A percentile compares a stretch with the other conserved stretches of the same genome.
Evolutionary conservation across 2,113 vertebrate species (phyloP).

Genomic region (Halichoeres trimaculatus): DNA sequence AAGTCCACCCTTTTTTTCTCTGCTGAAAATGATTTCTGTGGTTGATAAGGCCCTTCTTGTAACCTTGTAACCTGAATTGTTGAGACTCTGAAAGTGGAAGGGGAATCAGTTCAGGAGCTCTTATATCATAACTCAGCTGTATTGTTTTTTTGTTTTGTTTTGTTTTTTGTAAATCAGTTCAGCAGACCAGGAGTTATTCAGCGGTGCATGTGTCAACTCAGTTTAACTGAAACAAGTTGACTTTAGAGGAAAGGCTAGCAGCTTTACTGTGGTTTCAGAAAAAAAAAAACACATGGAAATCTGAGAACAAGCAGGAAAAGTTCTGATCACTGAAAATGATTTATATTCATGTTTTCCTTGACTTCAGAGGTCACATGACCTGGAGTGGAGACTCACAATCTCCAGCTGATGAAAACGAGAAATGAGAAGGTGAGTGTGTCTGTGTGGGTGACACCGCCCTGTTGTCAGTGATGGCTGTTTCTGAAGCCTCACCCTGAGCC

Average conservation of each 20-base stretch:
- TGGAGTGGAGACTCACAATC: background rate
- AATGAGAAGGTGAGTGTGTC: slow-evolving; percentile 15
- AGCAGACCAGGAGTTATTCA: too few species aligned
- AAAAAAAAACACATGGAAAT: slow-evolving; percentile 4
- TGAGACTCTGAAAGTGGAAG: too few species aligned
- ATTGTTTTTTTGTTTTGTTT: too few species aligned
- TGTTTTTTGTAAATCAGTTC: too few species aligned
- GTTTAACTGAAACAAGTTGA: slow-evolving; percentile 40
- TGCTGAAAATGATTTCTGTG: too few species aligned
- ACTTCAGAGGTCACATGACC: slow-evolving; percentile 4
- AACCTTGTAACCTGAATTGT: too few species aligned
- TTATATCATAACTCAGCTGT: too few species aligned
- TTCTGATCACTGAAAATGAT: slow-evolving; percentile 5
- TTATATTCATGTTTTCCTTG: slow-evolving; percentile 28
- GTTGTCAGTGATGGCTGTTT: slow-evolving; percentile 6
- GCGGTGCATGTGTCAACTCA: slow-evolving; percentile 30
- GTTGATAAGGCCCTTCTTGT: too few species aligned
- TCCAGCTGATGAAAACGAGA: slow-evolving; percentile 14
- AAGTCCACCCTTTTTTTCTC: too few species aligned
- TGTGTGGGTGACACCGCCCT: slow-evolving; percentile 5
- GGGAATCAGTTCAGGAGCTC: too few species aligned
- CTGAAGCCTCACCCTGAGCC: background rate
- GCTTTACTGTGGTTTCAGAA: slow-evolving; percentile 1
- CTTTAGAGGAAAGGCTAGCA: slow-evolving; percentile 4
- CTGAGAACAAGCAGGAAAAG: slow-evolving; percentile 12